Evolutionary conservation across 1,140 invertebrate genomes (phyloP).

Genomic region (Euura lappo): DNA sequence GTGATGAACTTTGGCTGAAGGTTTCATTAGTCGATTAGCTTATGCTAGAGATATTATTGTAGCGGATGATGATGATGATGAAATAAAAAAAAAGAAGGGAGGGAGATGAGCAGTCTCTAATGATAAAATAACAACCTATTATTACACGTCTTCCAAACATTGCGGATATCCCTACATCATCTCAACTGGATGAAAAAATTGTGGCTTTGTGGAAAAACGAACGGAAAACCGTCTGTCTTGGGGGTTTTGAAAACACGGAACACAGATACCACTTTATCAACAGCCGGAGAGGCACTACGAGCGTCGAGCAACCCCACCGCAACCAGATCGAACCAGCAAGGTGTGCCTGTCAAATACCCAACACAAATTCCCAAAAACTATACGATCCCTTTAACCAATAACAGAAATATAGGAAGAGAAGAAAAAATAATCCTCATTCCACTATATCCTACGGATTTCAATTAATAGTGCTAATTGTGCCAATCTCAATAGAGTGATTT

Average conservation of each 20-base stretch:
- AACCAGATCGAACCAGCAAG: conserved; percentile 63
- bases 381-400: not conserved
- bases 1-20: too few relatives aligned
- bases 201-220: not conserved
- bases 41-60: too few relatives aligned
- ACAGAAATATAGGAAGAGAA: not conserved
- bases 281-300: conserved; percentile 63
- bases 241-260: conserved; percentile 53
- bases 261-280: conserved; percentile 61
- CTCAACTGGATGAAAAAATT: not conserved
- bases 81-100: too few relatives aligned
- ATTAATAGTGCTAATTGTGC: too few relatives aligned
- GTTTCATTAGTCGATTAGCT: too few relatives aligned
- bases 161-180: not conserved
- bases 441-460: too few relatives aligned
- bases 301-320: conserved; percentile 60
- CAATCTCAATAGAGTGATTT: too few relatives aligned
- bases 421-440: not conserved
- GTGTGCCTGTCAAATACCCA: conserved; percentile 60
- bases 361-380: conserved; percentile 39
- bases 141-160: conserved; percentile 5
- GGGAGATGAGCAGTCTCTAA: not conserved
- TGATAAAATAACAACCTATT: conserved; percentile 6
- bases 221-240: not conserved
- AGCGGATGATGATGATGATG: too few relatives aligned